Percentiles rank a stretch among this genome's conserved stretches.
These are phyloP conservation scores for Neofelis nebulosa DNA, from an alignment of 2,113 vertebrate genomes.

Conservation along the genomic window DNA sequence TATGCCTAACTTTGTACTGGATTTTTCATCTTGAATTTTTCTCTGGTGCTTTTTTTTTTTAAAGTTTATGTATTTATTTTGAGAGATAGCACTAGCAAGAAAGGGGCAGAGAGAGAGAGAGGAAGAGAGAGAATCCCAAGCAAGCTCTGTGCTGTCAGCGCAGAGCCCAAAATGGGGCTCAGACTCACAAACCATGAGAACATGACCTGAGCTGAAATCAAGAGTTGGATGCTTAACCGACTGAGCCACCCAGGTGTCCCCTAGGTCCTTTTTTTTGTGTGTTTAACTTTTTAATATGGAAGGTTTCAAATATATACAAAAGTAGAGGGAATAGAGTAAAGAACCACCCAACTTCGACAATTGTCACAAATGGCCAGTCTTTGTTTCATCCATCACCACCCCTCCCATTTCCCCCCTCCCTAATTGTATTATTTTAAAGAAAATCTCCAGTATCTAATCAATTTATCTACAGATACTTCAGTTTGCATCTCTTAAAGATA, in stretches of 20 bases:
- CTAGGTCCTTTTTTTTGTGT: neutral
- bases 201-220: too few relatives aligned
- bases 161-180: too few relatives aligned
- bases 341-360: neutral
- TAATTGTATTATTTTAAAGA: neutral
- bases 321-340: neutral
- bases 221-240: too few relatives aligned
- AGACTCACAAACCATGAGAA: too few relatives aligned
- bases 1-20: neutral
- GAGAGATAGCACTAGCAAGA: too few relatives aligned
- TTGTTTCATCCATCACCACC: neutral
- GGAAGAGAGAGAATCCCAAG: too few relatives aligned
- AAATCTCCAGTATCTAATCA: neutral
- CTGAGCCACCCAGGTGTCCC: too few relatives aligned
- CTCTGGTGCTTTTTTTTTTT: neutral
- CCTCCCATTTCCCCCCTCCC: neutral
- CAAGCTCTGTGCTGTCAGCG: too few relatives aligned
- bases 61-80: too few relatives aligned
- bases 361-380: neutral
- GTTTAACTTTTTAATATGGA: neutral
- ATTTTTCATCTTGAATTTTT: neutral
- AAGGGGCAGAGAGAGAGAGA: too few relatives aligned
- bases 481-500: neutral
- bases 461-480: neutral
- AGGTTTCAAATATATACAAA: conserved; percentile 1